These are phyloP conservation scores for Pedicia rivosa DNA, from an alignment of 2,888 invertebrate genomes.

Conservation along the genomic window DNA sequence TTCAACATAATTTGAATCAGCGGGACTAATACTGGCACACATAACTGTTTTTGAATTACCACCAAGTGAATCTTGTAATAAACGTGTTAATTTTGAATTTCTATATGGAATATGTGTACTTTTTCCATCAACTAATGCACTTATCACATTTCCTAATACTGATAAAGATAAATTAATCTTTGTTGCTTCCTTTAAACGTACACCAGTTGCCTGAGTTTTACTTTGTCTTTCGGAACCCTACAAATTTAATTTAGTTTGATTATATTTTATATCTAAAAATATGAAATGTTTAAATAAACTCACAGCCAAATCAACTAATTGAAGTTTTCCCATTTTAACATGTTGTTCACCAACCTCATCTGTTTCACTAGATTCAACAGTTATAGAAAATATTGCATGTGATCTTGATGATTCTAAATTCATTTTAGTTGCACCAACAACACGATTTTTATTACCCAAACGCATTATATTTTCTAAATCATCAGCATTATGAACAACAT, in stretches of 20 bases:
- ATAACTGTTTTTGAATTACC: constrained; percentile 93
- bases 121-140: constrained; percentile 94
- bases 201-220: constrained; percentile 89
- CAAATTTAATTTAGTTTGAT: constrained; percentile 3
- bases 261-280: constrained; percentile 5
- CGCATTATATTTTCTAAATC: constrained; percentile 91
- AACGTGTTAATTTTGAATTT: constrained; percentile 88
- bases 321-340: constrained; percentile 89
- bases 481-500: constrained; percentile 95
- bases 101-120: constrained; percentile 95
- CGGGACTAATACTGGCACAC: constrained; percentile 96
- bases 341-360: constrained; percentile 69
- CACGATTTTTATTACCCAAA: constrained; percentile 88
- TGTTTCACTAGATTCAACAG: constrained; percentile 85
- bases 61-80: constrained; percentile 92
- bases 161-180: constrained; percentile 97
- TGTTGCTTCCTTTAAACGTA: constrained; percentile 87
- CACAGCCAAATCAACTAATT: constrained; percentile 93
- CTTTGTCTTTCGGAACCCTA: constrained; percentile 95
- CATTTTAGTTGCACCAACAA: constrained; percentile 90
- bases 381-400: constrained; percentile 96
- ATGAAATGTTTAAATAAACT: constrained; percentile 22
- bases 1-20: constrained; percentile 92
- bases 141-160: constrained; percentile 95
- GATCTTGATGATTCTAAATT: constrained; percentile 92